Conservation (phyloP, 2,797 vertebrate species). For the Betta splendens region DNA sequence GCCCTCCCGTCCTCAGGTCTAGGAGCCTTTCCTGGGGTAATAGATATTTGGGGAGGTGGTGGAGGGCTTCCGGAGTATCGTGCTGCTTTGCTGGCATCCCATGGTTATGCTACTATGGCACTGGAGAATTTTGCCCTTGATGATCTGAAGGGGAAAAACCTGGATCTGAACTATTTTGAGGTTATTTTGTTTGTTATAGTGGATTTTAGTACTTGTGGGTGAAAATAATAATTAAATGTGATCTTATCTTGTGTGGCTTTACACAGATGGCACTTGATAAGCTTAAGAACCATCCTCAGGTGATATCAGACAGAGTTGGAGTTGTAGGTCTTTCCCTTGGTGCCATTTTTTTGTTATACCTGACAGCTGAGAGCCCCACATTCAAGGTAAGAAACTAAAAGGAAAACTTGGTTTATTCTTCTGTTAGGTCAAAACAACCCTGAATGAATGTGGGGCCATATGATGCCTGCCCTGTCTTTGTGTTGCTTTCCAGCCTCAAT, state of each 20-base stretch:
- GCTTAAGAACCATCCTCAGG: conserved; percentile 70
- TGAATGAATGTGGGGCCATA: no score
- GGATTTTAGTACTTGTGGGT: no score
- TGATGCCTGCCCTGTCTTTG: no score
- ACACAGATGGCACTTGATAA: conserved; percentile 70
- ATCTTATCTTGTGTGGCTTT: no score
- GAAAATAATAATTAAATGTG: no score
- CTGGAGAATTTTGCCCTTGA: conserved; percentile 37
- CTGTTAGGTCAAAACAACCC: no score
- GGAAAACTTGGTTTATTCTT: no score
- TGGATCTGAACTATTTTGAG: conserved; percentile 42
- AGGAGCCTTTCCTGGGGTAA: conserved; percentile 70
- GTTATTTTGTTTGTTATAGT: conserved; percentile 18
- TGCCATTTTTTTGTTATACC: conserved; percentile 4
- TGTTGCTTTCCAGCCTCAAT: conserved; percentile 70
- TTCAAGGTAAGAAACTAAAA: conserved; percentile 58
- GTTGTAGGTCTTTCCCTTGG: conserved; percentile 76
- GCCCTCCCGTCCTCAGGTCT: no score
- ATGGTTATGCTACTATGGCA: conserved; percentile 63
- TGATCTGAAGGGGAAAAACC: neutral
- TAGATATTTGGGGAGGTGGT: conserved; percentile 74
- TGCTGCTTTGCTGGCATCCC: conserved; percentile 66
- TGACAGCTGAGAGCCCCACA: conserved; percentile 52
- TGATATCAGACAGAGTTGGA: conserved; percentile 64
- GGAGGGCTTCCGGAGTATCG: conserved; percentile 73